A percentile compares a stretch with the other conserved stretches of the same genome.
Evolutionary conservation across 1,140 invertebrate species (phyloP).

Genomic region (Magallana angulata): DNA sequence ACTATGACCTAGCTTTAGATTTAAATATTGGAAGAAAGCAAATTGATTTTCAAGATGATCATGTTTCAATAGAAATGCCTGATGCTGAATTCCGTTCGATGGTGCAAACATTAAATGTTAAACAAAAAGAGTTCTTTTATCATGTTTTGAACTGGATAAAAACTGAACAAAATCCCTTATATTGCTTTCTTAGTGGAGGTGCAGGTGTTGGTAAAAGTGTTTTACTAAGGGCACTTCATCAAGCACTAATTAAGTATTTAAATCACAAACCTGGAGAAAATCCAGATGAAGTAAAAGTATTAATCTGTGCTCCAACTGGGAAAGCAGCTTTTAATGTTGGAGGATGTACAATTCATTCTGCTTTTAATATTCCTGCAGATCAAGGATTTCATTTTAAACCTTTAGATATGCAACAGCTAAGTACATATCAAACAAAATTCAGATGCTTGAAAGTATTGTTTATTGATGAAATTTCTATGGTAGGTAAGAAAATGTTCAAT

Average conservation of each 20-base stretch:
- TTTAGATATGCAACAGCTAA: conserved; percentile 34
- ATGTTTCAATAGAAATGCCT: background rate
- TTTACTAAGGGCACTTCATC: conserved; percentile 50
- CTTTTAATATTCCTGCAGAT: conserved; percentile 49
- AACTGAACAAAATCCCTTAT: conserved; percentile 8
- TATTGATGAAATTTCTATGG: conserved; percentile 62
- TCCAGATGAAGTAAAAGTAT: conserved; percentile 29
- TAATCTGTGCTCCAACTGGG: conserved; percentile 47
- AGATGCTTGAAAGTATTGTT: conserved; percentile 48
- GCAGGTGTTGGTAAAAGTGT: conserved; percentile 59
- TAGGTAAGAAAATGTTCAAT: conserved; percentile 15
- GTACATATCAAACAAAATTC: conserved; percentile 33
- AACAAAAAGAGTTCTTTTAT: conserved; percentile 45
- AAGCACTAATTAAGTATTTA: conserved; percentile 48
- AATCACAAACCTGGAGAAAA: conserved; percentile 14
- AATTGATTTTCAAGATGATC: background rate
- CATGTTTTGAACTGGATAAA: conserved; percentile 40
- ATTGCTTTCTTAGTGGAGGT: conserved; percentile 55
- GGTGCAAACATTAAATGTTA: conserved; percentile 4
- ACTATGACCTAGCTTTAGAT: conserved; percentile 12
- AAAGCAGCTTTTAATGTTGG: conserved; percentile 51
- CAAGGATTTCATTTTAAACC: conserved; percentile 46
- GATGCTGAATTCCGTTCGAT: background rate
- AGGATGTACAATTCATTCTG: conserved; percentile 42
- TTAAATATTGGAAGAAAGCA: background rate